Evolutionary conservation across 2,113 vertebrate species (phyloP).

Genomic region (Stercorarius parasiticus): DNA sequence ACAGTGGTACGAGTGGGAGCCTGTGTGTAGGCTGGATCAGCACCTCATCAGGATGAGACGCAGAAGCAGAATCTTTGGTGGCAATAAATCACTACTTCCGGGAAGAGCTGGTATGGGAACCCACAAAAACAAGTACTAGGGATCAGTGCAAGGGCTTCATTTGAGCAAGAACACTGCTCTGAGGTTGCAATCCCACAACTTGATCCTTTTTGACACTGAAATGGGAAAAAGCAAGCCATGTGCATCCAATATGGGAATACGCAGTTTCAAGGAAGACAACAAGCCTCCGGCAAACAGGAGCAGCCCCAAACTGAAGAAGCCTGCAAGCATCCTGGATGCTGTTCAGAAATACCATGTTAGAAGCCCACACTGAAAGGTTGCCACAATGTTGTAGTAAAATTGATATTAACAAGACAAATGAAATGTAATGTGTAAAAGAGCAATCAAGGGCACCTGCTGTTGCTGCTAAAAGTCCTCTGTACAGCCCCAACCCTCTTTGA

Average conservation of each 20-base stretch:
- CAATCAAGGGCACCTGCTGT: not conserved
- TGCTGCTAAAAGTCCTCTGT: not conserved
- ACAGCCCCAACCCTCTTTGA: not conserved
- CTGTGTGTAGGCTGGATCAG: fast-evolving
- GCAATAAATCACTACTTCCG: not conserved
- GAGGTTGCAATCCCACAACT: not conserved
- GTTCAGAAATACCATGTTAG: not conserved
- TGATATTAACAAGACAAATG: not conserved
- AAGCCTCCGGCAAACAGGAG: not conserved
- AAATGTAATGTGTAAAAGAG: not conserved
- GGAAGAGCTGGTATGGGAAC: not conserved
- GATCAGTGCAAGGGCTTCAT: not conserved
- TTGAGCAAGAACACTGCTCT: not conserved
- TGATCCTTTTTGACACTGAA: not conserved
- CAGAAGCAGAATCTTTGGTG: not conserved
- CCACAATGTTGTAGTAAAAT: not conserved
- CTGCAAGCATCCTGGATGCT: not conserved
- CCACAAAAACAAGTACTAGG: not conserved
- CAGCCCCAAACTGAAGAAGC: not conserved
- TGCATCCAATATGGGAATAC: not conserved
- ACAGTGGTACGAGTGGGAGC: not conserved
- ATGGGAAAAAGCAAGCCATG: not conserved
- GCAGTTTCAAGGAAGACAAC: not conserved
- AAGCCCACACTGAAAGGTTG: not conserved
- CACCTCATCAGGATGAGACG: not conserved